Base-by-base conservation (phyloP, 1,140 invertebrate genomes). In the Aleiodes sp. region DNA sequence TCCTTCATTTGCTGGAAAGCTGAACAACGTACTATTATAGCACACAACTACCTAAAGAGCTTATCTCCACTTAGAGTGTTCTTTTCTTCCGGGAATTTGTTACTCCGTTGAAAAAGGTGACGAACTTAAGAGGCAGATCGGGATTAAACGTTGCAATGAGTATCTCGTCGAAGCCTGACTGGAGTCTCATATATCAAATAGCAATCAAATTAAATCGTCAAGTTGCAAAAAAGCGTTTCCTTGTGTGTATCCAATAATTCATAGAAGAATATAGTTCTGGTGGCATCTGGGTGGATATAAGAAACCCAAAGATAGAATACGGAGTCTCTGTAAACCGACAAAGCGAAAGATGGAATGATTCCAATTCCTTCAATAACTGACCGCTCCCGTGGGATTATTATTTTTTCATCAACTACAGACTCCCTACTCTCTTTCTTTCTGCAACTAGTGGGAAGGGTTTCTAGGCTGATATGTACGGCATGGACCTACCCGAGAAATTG, bases 331-430 rank as follows among this genome's bases (percentile, higher is more conserved):
- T 52, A 41, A 43, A 43, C 39, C 67, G 67, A 63, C 60, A 69
- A 31, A 29, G 39, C 43, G 29, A 57, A 65, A 72, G 71, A 72
- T 67, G 66, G 71, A 74, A 79, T 79, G 78, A 80, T 80, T 76
- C 73, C 72, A 71, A 72, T 79, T 77, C 71, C 74, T 76, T 70
- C 71, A 67, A 78, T 83, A 83, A 84, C 82, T 84, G 83, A 85
- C 82, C 78, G 78, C 73, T 84, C 82, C 76, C 80, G 43, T 16
- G 81, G 78, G 83, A 84, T 84, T 84, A 85, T 86, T 84, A 86
- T 85, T 85, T 84, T 86, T 86, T 86, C 84, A 86, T 85, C 81
- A 82, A 77, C 71, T 67, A 46, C 46, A 52, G 46, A 35, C 31
- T 16, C 33, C 57, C 39, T 43, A 56, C 10, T 29, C 39, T 16